These are phyloP conservation scores for Myoxocephalus aenaeus DNA, from an alignment of 2,797 vertebrate species.

Conservation along the genomic window DNA sequence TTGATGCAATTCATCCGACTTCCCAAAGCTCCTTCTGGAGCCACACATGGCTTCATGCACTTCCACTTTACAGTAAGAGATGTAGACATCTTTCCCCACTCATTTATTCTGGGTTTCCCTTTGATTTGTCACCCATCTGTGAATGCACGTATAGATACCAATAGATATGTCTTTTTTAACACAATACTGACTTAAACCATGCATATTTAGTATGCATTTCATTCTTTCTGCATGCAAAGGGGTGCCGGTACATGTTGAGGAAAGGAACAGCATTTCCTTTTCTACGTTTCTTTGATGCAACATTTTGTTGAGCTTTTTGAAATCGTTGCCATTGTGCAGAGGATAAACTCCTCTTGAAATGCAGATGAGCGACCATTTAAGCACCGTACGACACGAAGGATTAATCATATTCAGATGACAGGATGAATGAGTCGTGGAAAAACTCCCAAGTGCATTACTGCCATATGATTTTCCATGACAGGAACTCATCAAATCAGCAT, in stretches of 20 bases:
- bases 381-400: conserved; percentile 14
- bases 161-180: not conserved
- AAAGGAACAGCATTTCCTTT: not conserved
- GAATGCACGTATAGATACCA: not conserved
- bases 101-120: conserved; percentile 2
- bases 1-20: not conserved
- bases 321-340: not conserved
- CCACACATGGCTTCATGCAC: not conserved
- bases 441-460: conserved; percentile 24
- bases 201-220: not conserved
- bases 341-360: not conserved
- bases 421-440: conserved; percentile 18
- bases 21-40: not conserved
- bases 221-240: not conserved
- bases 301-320: conserved; percentile 3
- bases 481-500: conserved; percentile 58
- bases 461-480: conserved; percentile 44
- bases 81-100: not conserved
- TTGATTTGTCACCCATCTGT: not conserved
- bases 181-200: not conserved
- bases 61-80: not conserved
- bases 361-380: conserved; percentile 18
- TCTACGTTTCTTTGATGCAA: not conserved
- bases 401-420: conserved; percentile 44
- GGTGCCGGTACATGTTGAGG: not conserved